These are phyloP conservation scores for Drosophila repleta DNA, from an alignment of 1,140 invertebrate species.

Conservation along the genomic window DNA sequence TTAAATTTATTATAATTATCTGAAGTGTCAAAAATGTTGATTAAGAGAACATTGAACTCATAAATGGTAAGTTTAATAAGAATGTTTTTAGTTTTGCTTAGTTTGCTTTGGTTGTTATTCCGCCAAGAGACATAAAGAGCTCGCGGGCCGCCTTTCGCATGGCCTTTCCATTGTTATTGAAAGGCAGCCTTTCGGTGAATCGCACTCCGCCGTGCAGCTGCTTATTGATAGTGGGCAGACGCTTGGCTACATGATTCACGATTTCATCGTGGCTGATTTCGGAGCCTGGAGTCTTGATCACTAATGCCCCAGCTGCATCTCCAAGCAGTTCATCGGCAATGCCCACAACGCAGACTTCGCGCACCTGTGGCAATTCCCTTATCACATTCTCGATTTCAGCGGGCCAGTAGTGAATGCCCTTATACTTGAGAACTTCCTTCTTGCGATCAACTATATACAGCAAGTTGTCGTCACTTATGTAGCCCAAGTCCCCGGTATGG, in stretches of 20 bases:
- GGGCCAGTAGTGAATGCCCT: slow-evolving; percentile 29
- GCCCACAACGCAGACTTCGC: slow-evolving; percentile 20
- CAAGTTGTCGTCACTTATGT: slow-evolving; percentile 17
- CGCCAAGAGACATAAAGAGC: slow-evolving; percentile 40
- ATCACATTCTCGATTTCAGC: slow-evolving; percentile 30
- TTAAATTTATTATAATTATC: no score
- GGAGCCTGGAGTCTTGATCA: background rate
- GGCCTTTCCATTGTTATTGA: slow-evolving; percentile 85
- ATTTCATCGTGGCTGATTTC: slow-evolving; percentile 38
- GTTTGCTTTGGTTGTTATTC: no score
- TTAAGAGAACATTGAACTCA: no score
- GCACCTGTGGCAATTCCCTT: slow-evolving; percentile 16
- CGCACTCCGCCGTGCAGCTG: slow-evolving; percentile 74
- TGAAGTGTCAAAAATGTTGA: no score
- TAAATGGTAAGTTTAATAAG: no score
- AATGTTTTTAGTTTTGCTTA: no score
- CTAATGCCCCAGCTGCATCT: slow-evolving; percentile 20
- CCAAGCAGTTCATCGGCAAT: slow-evolving; percentile 21
- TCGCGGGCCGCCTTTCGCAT: slow-evolving; percentile 84
- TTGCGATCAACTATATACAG: slow-evolving; percentile 26
- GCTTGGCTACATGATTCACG: slow-evolving; percentile 23
- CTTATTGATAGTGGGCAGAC: slow-evolving; percentile 29
- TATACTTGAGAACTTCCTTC: slow-evolving; percentile 26
- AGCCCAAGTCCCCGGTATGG: slow-evolving; percentile 33
- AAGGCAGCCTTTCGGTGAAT: slow-evolving; percentile 84